Percentiles rank a stretch among this genome's conserved stretches.
Conservation (phyloP, 35 echinoderm and acorn worm genomes). For the Nesometra sesokonis region DNA sequence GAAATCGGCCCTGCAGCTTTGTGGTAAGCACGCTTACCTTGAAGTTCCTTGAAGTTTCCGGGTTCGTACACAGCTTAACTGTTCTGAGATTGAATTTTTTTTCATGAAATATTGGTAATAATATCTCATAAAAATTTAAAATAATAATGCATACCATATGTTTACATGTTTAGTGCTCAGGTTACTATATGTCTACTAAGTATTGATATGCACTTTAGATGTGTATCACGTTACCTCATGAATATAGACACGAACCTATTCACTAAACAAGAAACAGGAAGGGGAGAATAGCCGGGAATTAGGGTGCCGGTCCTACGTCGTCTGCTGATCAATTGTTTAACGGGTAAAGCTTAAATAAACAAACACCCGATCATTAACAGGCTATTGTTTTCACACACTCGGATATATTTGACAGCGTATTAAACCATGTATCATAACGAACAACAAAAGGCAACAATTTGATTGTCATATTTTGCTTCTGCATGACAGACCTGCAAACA, state of each 20-base stretch:
- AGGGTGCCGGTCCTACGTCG: background rate
- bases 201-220: background rate
- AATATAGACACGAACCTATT: background rate
- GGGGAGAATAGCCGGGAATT: background rate
- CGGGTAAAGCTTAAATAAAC: background rate
- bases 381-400: background rate
- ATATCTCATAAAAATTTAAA: background rate
- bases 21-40: too few species aligned
- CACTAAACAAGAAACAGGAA: background rate
- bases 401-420: background rate
- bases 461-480: background rate
- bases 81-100: background rate
- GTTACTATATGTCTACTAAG: background rate
- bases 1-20: too few species aligned
- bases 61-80: too few species aligned
- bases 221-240: background rate
- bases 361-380: background rate
- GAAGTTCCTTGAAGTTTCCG: too few species aligned
- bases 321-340: background rate
- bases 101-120: background rate
- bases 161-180: background rate
- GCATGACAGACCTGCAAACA: background rate
- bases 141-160: background rate
- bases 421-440: background rate
- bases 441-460: background rate